Conservation (phyloP, 2,888 invertebrate genomes). For the Protodeltote pygarga region DNA sequence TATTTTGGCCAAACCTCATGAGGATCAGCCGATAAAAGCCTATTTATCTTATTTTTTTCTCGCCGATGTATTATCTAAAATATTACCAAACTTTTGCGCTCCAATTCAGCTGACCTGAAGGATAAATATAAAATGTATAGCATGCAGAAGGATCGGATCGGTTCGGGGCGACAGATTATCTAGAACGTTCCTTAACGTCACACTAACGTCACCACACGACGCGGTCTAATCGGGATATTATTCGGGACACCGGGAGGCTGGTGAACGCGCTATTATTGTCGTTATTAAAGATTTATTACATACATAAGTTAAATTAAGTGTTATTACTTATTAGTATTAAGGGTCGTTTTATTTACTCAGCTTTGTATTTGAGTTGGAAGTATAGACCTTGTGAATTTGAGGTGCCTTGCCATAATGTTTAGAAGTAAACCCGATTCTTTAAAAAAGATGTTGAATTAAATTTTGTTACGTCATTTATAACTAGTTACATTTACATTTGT, state of each 20-base stretch:
- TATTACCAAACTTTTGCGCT: neutral
- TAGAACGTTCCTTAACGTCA: slow-evolving; percentile 21
- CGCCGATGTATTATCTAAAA: neutral
- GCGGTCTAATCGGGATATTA: slow-evolving; percentile 17
- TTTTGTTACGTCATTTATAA: no score
- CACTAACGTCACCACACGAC: slow-evolving; percentile 8
- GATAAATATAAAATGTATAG: slow-evolving; percentile 13
- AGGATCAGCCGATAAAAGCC: no score
- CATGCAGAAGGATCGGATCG: slow-evolving; percentile 13
- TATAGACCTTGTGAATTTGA: neutral
- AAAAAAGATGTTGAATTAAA: no score
- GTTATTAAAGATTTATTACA: slow-evolving; percentile 32
- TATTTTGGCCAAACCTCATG: no score
- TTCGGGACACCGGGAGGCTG: slow-evolving; percentile 1
- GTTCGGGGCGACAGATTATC: slow-evolving; percentile 9
- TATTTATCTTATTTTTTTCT: no score
- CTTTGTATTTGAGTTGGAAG: neutral
- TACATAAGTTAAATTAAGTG: slow-evolving; percentile 31
- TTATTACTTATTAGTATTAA: slow-evolving; percentile 35
- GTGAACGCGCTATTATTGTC: slow-evolving; percentile 20
- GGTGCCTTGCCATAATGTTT: no score
- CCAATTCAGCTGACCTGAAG: neutral
- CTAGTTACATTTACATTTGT: no score
- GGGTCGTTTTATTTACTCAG: slow-evolving; percentile 2
- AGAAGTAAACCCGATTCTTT: no score